Conservation (phyloP, 1,140 invertebrate species). For the Trichonephila clavata region DNA sequence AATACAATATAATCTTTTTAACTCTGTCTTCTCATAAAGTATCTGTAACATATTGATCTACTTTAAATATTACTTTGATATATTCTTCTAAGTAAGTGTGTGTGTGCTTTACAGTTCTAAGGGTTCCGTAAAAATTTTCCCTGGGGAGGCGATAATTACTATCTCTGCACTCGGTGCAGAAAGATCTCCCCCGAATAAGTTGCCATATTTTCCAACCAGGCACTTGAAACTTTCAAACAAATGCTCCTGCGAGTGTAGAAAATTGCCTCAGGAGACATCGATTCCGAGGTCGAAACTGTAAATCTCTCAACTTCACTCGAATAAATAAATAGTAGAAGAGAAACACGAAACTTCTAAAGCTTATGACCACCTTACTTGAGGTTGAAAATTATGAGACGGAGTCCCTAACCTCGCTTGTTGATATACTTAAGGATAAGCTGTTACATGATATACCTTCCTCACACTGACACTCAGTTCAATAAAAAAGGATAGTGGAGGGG, state of each 20-base stretch:
- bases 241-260: neutral
- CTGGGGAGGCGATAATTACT: neutral
- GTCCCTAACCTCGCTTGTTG: neutral
- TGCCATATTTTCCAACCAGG: neutral
- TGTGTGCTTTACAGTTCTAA: too few species aligned
- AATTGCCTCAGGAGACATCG: neutral
- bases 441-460: neutral
- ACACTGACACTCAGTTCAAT: neutral
- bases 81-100: too few species aligned
- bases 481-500: too few species aligned
- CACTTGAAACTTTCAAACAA: slow-evolving; percentile 6
- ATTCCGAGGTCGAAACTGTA: neutral
- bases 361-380: slow-evolving; percentile 44
- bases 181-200: neutral
- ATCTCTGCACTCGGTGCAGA: neutral
- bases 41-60: too few species aligned
- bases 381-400: neutral
- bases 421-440: neutral
- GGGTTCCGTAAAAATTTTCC: too few species aligned
- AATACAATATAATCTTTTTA: too few species aligned
- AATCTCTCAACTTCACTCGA: slow-evolving; percentile 30
- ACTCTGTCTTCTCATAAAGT: too few species aligned
- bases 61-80: too few species aligned
- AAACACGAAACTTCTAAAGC: slow-evolving; percentile 10
- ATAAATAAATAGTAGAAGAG: slow-evolving; percentile 34